Conservation (phyloP, 2,888 invertebrate species). For the Mimumesa dahlbomi region DNA sequence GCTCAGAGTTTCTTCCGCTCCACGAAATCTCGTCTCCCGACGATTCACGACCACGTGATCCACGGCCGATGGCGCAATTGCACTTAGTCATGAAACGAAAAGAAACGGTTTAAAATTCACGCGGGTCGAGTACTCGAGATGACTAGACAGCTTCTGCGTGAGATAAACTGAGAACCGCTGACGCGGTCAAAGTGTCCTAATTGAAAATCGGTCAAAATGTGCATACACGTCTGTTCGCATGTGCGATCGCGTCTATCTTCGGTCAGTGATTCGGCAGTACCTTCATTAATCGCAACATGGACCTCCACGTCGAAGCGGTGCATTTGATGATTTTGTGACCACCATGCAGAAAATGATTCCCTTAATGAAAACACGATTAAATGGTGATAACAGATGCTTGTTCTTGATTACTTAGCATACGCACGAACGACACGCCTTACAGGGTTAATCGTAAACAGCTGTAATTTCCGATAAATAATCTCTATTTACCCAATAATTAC, state of each 20-base stretch:
- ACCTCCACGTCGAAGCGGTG: conserved; percentile 63
- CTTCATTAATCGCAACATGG: conserved; percentile 71
- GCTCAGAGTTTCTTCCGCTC: not conserved
- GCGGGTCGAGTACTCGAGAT: too few relatives aligned
- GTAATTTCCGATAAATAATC: too few relatives aligned
- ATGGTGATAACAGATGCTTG: conserved; percentile 60
- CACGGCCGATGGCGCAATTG: too few relatives aligned
- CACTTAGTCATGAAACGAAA: too few relatives aligned
- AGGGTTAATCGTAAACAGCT: too few relatives aligned
- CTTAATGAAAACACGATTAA: conserved; percentile 70
- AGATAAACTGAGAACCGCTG: conserved; percentile 54
- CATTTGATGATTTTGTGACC: conserved; percentile 64
- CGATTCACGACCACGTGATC: too few relatives aligned
- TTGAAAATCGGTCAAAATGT: conserved; percentile 66
- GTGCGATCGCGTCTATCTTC: conserved; percentile 61
- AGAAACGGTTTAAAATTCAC: too few relatives aligned
- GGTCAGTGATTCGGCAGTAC: conserved; percentile 65
- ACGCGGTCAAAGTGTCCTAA: conserved; percentile 51
- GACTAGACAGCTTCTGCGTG: not conserved
- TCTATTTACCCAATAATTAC: too few relatives aligned
- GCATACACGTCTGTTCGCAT: conserved; percentile 41
- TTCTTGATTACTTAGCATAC: conserved; percentile 43
- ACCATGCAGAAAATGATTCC: conserved; percentile 61
- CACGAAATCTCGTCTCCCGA: not conserved
- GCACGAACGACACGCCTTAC: too few relatives aligned